Evolutionary conservation across 2,888 invertebrate species (phyloP), one percentile per base, ranked within the genome.

Genomic region (Mantis religiosa): DNA sequence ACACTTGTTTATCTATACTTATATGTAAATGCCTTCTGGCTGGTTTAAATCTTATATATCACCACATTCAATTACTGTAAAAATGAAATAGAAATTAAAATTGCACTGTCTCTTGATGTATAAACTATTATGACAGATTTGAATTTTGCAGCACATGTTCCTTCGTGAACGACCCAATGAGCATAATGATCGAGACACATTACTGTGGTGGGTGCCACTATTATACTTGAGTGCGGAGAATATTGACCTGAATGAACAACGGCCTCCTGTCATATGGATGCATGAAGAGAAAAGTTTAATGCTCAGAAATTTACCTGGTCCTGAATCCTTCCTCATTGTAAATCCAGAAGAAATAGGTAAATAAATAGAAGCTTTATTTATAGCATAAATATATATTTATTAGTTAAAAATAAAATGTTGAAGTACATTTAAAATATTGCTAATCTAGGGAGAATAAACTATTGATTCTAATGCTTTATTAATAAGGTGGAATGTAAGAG

Each of bases 341-440:
- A 98, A 97, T 93, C 96, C 97, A 8, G 97, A 97, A 92, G 97
- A 97, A 94, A 97, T 97, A 90, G 97, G 97, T 96, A 92, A 92
- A 93, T 91, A 82, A 20, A 41, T 12, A 12, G 9, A 12, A 41
- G 41, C 12, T 41, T 41, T 41, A 41, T 41, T 41, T 6, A 41
- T 41, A 41, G 12, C 41, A 41, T 41, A 41, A 12, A 41, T 41
- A 12, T 41, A 41, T 41, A 41, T 41, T 41, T 12, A 41, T 41
- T 41, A 2, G 41, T 41, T 41, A 41, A 9, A 41, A 41, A 41
- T 41, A 1, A 41, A 12, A 41, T 41, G 9, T 12, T 41, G 1
- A 41, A 12, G 8, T 34, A 8, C 41, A 41, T 41, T 41, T 41
- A 41, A 41, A 34, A 41, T 41, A 12, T 41, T 41, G 9, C 41